A percentile compares a stretch with the other conserved stretches of the same genome.
phyloP scores from a whole-genome alignment of 2,888 invertebrate genomes.

The Platycnemis pennipes region DNA sequence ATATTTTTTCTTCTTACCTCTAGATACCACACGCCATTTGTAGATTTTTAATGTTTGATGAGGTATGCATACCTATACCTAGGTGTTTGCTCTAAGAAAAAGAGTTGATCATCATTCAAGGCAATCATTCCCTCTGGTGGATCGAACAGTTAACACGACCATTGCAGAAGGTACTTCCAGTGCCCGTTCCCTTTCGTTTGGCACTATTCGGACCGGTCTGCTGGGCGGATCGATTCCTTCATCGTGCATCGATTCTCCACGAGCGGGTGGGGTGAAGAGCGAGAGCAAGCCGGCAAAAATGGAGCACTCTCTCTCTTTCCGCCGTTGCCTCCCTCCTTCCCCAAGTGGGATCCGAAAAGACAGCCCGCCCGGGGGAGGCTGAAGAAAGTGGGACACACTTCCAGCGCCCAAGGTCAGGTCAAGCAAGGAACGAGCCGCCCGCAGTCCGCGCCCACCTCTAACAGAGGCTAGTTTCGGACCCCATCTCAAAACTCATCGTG shows the following conservation, averaged over 20 bases:
- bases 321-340: background rate
- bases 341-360: background rate
- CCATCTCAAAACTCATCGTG: background rate
- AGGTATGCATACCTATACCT: no score
- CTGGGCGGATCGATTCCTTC: background rate
- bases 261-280: background rate
- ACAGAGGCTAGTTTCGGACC: background rate
- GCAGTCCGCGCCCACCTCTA: background rate
- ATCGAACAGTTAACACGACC: no score
- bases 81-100: no score
- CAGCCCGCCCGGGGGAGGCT: background rate
- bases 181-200: background rate
- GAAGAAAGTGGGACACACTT: constrained; percentile 26
- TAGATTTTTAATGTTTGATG: no score
- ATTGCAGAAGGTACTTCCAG: background rate
- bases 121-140: no score
- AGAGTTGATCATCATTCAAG: no score
- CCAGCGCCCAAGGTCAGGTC: constrained; percentile 39
- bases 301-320: constrained; percentile 21
- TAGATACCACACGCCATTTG: no score
- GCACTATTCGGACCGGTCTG: background rate
- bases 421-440: background rate
- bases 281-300: background rate
- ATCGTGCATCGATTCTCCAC: background rate
- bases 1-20: no score